These are phyloP conservation scores for Cyphomyrmex costatus DNA, from an alignment of 1,140 invertebrate species.

Conservation along the genomic window DNA sequence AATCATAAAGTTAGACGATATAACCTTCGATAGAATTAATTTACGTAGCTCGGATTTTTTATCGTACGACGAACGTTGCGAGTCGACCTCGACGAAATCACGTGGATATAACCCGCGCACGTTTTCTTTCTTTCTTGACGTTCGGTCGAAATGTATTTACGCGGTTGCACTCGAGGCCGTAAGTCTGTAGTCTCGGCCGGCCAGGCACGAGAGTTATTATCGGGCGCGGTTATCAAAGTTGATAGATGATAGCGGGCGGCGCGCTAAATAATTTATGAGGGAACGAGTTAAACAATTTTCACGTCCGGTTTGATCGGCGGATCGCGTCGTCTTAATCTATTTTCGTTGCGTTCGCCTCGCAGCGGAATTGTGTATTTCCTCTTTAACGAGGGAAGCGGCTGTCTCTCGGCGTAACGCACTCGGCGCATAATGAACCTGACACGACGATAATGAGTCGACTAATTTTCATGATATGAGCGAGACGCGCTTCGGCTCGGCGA, in stretches of 20 bases:
- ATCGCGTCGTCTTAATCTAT: conserved; percentile 60
- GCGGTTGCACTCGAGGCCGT: conserved; percentile 18
- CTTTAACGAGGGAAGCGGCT: conserved; percentile 48
- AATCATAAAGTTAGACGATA: background rate
- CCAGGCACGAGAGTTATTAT: conserved; percentile 58
- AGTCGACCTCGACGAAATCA: conserved; percentile 18
- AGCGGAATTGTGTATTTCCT: conserved; percentile 57
- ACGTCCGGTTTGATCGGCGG: conserved; percentile 68
- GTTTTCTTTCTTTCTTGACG: conserved; percentile 1
- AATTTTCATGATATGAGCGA: conserved; percentile 61
- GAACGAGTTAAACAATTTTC: conserved; percentile 75
- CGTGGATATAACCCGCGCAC: conserved; percentile 7
- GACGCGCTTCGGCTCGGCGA: conserved; percentile 23
- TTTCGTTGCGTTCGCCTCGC: conserved; percentile 61
- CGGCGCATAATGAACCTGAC: conserved; percentile 72
- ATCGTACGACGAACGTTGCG: background rate
- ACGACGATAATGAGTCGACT: conserved; percentile 71
- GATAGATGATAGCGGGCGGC: conserved; percentile 67
- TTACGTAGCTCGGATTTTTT: background rate
- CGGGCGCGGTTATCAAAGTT: conserved; percentile 65
- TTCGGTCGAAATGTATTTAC: conserved; percentile 32
- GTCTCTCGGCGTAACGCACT: conserved; percentile 43
- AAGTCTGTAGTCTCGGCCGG: background rate
- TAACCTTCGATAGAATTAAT: conserved; percentile 12
- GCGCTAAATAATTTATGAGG: conserved; percentile 75